phyloP scores from a whole-genome alignment of 2,888 invertebrate species.

The Tuta absoluta region DNA sequence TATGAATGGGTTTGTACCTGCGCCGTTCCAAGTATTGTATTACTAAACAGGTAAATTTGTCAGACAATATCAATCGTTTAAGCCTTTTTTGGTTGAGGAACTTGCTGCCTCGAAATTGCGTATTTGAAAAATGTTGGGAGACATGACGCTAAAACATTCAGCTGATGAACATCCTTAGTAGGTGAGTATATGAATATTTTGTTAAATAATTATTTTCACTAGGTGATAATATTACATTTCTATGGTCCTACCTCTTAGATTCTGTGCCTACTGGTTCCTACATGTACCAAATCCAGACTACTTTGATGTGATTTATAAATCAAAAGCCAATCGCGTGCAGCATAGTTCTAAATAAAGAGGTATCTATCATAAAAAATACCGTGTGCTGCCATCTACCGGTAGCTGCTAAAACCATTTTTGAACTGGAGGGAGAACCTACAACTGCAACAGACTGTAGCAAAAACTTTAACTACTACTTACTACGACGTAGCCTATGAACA shows the following conservation, averaged over 20 bases:
- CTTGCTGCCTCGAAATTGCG: too few relatives aligned
- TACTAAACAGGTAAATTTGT: neutral
- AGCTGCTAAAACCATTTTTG: neutral
- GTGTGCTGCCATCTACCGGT: neutral
- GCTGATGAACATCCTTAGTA: too few relatives aligned
- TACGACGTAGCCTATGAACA: neutral
- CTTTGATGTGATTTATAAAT: neutral
- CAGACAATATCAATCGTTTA: too few relatives aligned
- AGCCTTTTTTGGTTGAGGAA: too few relatives aligned
- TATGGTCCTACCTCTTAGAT: too few relatives aligned
- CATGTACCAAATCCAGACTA: neutral
- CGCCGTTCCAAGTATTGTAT: neutral
- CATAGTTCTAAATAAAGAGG: neutral
- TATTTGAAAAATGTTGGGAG: too few relatives aligned
- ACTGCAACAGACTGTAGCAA: neutral
- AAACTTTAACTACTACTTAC: neutral
- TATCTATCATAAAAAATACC: neutral
- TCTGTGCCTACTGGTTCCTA: too few relatives aligned
- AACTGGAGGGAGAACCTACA: neutral
- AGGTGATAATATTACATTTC: too few relatives aligned
- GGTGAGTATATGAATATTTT: too few relatives aligned
- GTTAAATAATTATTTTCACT: too few relatives aligned
- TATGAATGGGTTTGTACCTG: slow-evolving; percentile 9
- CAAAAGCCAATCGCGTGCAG: neutral
- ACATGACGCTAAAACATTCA: too few relatives aligned